Percentiles rank a stretch among this genome's conserved stretches.
phyloP scores from a whole-genome alignment of 2,888 invertebrate genomes.

The Andrena praecox region DNA sequence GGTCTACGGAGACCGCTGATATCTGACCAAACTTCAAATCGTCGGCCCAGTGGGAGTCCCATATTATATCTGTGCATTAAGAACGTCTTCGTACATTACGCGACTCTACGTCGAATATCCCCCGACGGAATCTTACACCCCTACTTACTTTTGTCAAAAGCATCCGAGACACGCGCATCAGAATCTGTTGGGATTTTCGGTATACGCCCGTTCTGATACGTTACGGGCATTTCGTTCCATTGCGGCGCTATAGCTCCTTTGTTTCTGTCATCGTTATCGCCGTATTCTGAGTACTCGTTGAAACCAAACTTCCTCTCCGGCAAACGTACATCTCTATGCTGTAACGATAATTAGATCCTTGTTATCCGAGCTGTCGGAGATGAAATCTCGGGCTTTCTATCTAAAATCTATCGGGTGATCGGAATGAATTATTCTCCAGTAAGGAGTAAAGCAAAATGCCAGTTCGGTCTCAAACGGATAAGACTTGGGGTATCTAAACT shows the following conservation, averaged over 20 bases:
- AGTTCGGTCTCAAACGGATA: neutral
- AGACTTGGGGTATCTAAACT: neutral
- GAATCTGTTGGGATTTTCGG: slow-evolving; percentile 29
- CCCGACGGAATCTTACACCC: neutral
- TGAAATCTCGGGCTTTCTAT: neutral
- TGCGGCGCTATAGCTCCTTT: slow-evolving; percentile 62
- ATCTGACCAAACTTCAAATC: slow-evolving; percentile 89
- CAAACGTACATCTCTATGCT: slow-evolving; percentile 60
- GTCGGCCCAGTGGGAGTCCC: slow-evolving; percentile 75
- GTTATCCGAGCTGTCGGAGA: no score
- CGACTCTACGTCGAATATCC: neutral
- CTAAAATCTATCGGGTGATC: no score
- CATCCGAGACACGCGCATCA: slow-evolving; percentile 50
- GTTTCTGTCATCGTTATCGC: slow-evolving; percentile 75
- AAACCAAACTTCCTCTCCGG: slow-evolving; percentile 67
- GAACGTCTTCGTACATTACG: neutral
- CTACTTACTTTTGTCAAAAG: slow-evolving; percentile 76
- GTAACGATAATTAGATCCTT: slow-evolving; percentile 6
- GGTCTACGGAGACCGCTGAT: slow-evolving; percentile 92
- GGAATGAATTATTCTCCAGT: no score
- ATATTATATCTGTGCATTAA: slow-evolving; percentile 65
- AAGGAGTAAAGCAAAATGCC: neutral
- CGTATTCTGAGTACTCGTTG: slow-evolving; percentile 74
- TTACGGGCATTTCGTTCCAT: slow-evolving; percentile 60
- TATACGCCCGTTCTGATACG: slow-evolving; percentile 44